phyloP scores from a whole-genome alignment of 2,113 vertebrate species.

The Lontra canadensis region DNA sequence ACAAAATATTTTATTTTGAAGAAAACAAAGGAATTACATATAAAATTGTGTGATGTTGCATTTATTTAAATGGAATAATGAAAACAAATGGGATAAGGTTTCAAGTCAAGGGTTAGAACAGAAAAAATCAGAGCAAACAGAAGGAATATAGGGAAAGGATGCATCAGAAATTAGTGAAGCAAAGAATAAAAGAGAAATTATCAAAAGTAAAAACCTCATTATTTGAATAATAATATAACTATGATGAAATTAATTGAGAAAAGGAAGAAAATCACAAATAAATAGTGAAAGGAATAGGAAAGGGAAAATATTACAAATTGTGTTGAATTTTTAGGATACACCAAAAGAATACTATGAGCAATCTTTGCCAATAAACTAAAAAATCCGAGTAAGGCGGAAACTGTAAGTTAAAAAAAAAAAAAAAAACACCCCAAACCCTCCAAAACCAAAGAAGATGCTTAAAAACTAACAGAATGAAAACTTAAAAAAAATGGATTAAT shows the following conservation, averaged over 20 bases:
- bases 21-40: neutral
- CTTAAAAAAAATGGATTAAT: neutral
- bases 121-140: neutral
- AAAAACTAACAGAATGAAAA: neutral
- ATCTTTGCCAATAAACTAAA: neutral
- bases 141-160: neutral
- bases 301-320: neutral
- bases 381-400: neutral
- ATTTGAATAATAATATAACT: neutral
- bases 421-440: neutral
- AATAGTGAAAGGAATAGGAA: neutral
- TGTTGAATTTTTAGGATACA: neutral
- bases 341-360: neutral
- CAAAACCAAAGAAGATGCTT: neutral
- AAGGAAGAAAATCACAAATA: neutral
- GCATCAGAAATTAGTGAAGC: neutral
- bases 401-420: neutral
- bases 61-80: slow-evolving; percentile 3
- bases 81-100: neutral
- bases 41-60: neutral
- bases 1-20: slow-evolving; percentile 27
- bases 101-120: neutral
- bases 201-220: neutral
- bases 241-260: neutral
- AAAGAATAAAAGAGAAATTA: neutral